Base-by-base conservation (phyloP, 2,797 vertebrate species). In the Coilia nasus region DNA sequence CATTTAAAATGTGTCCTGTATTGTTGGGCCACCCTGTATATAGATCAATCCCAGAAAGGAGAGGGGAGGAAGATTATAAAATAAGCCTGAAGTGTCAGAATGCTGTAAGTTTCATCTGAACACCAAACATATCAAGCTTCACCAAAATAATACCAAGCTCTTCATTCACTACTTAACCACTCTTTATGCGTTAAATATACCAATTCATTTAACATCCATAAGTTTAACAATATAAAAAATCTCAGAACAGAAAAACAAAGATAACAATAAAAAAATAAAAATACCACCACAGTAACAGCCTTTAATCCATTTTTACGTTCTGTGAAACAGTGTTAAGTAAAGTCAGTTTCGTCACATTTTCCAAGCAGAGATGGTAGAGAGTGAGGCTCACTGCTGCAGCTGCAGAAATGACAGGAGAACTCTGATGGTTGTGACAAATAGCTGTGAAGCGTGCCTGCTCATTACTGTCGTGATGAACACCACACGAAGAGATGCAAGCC, bases 401-500 rank as follows among this genome's bases (percentile, higher is more conserved):
- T 21, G 71, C 71, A 78, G 35, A 78, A 78, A 44, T 44, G 10
- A 78, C 71, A 41, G 19, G 71, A 78, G 41, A 71, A 75, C 54
- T 84, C 57, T 62, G 11, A 54, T 81, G 80, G 83, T 87, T 83
- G 59, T 85, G 82, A 86, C 81, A 75, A 84, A 87, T 82, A 57
- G 82, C 75, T 57, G 82, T 82, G 19, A 21, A 86, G 85, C 31
- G 84, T 67, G 56, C 71, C 44, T 81, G 44, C 82, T 88, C 85
- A 85, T 85, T 86, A 88, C 64, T 71, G 80, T 78, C 21, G n/a
- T 86, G 85, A 88, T 88, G 81, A 87, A 86, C 57, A 64, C 82
- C 64, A 89, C 82, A 88, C 87, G 85, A 89, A 21, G 82, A 88
- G 81, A 89, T 86, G 83, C 85, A 88, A 85, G 85, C 87, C 86